Evolutionary conservation across 2,797 vertebrate genomes (phyloP).

Genomic region (Diceros bicornis): DNA sequence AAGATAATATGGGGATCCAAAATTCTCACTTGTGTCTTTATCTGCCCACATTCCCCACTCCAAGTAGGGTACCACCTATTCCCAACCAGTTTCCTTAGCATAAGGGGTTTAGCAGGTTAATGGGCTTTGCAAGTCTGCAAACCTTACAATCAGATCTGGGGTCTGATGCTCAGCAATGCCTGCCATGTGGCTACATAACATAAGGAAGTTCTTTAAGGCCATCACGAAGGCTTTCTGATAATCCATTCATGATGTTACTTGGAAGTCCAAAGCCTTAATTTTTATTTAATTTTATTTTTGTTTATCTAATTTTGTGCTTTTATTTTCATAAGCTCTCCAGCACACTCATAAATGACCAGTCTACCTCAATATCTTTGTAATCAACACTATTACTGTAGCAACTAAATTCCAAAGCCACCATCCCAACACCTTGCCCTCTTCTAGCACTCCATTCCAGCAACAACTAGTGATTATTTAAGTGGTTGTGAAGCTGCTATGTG

Average conservation of each 20-base stretch:
- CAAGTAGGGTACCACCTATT: neutral
- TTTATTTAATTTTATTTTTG: neutral
- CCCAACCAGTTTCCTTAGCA: neutral
- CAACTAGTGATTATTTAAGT: neutral
- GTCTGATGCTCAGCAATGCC: neutral
- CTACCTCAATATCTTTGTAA: neutral
- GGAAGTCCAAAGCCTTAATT: neutral
- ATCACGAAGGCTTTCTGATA: neutral
- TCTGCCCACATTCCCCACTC: neutral
- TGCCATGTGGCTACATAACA: neutral
- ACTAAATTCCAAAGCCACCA: neutral
- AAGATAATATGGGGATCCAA: neutral
- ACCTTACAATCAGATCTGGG: neutral
- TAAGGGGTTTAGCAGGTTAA: neutral
- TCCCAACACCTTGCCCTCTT: neutral
- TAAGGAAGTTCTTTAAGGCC: neutral
- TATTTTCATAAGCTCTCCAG: neutral
- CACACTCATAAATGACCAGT: neutral
- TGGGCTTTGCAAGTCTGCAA: neutral
- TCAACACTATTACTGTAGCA: neutral
- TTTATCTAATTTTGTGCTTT: slow-evolving; percentile 6
- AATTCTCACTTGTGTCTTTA: neutral
- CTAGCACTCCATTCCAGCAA: neutral
- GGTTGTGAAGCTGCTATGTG: neutral
- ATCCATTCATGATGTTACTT: neutral